A percentile compares a stretch with the other conserved stretches of the same genome.
phyloP scores from a whole-genome alignment of 2,888 invertebrate genomes.

The Trichopria drosophilae region DNA sequence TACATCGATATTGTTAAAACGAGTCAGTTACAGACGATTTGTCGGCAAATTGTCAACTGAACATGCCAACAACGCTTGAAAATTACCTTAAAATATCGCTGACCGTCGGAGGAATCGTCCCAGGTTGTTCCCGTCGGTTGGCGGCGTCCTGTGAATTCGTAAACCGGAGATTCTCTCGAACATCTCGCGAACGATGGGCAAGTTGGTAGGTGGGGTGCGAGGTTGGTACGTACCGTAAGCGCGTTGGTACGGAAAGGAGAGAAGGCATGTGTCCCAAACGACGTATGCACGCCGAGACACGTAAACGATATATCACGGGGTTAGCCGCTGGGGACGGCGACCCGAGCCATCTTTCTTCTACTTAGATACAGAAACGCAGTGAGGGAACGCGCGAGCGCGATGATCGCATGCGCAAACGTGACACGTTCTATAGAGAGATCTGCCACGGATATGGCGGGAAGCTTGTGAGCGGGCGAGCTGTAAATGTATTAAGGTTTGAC shows the following conservation, averaged over 20 bases:
- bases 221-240: constrained; percentile 26
- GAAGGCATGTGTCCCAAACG: constrained; percentile 56
- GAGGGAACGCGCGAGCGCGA: constrained; percentile 26
- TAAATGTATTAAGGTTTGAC: constrained; percentile 59
- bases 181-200: constrained; percentile 29
- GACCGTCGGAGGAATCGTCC: no score
- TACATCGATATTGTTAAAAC: no score
- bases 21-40: no score
- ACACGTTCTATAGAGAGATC: constrained; percentile 53
- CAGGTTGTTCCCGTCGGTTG: no score
- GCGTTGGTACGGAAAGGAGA: constrained; percentile 34
- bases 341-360: constrained; percentile 57
- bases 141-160: constrained; percentile 51
- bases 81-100: no score
- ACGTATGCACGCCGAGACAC: constrained; percentile 58
- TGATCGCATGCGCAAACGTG: constrained; percentile 54
- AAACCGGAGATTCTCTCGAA: constrained; percentile 50
- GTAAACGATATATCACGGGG: constrained; percentile 60
- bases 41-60: no score
- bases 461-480: constrained; percentile 49
- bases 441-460: constrained; percentile 41
- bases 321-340: constrained; percentile 58
- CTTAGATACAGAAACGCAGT: constrained; percentile 46
- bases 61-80: no score
- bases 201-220: constrained; percentile 25